phyloP scores from a whole-genome alignment of 2,797 vertebrate genomes.

The Pseudochaenichthys georgianus region DNA sequence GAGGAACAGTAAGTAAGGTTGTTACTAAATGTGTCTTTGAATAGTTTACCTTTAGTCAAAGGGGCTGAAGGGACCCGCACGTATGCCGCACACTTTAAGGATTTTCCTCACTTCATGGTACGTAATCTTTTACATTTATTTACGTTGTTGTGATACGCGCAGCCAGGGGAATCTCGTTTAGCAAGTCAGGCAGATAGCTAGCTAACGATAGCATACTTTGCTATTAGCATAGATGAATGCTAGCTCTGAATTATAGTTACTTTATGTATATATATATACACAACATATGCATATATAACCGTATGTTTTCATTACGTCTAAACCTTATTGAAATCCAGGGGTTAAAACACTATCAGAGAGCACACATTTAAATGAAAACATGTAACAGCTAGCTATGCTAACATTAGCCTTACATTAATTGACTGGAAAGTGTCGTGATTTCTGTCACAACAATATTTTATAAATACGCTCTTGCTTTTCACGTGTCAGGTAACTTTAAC shows the following conservation, averaged over 20 bases:
- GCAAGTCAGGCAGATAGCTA: conserved; percentile 8
- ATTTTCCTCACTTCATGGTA: conserved; percentile 68
- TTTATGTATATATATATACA: background rate
- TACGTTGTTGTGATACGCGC: background rate
- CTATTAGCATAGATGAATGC: background rate
- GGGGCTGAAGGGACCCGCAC: background rate
- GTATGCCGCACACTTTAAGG: conserved; percentile 25
- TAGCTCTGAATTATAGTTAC: background rate
- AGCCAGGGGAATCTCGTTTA: background rate
- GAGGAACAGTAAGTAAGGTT: conserved; percentile 10
- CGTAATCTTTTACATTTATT: conserved; percentile 32
- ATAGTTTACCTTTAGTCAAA: conserved; percentile 4
- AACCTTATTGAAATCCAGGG: background rate
- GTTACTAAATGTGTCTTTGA: background rate
- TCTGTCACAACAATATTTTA: background rate
- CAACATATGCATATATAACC: too few relatives aligned
- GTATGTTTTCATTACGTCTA: background rate
- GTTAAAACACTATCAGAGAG: background rate
- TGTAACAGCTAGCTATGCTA: conserved; percentile 31
- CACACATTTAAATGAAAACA: background rate
- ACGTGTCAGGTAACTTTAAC: background rate
- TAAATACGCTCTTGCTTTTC: background rate
- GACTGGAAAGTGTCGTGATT: background rate
- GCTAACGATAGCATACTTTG: conserved; percentile 46
- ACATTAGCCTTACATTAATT: conserved; percentile 3